phyloP scores from a whole-genome alignment of 2,888 invertebrate genomes.

The Colletes collaris region DNA sequence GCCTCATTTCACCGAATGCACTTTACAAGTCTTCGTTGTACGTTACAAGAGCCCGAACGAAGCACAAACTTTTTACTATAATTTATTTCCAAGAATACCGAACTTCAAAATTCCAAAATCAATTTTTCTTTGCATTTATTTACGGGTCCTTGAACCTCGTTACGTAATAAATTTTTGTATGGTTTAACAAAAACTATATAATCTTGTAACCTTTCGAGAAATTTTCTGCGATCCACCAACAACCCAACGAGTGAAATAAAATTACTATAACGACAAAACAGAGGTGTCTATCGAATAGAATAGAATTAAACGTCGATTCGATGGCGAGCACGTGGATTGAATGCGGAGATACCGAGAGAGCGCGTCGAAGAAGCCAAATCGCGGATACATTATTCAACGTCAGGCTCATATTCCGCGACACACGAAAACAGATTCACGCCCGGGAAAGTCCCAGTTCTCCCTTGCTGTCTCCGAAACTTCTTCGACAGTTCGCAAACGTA shows the following conservation, averaged over 20 bases:
- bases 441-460: conserved; percentile 29
- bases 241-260: neutral
- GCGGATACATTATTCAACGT: conserved; percentile 59
- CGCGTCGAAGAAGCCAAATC: conserved; percentile 23
- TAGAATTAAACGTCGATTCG: conserved; percentile 40
- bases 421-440: conserved; percentile 50
- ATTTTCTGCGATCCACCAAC: neutral
- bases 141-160: too few species aligned
- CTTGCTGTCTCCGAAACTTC: conserved; percentile 25
- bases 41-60: too few species aligned
- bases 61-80: too few species aligned
- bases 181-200: too few species aligned
- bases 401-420: conserved; percentile 48
- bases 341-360: neutral
- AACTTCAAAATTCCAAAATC: too few species aligned
- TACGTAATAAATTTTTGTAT: too few species aligned
- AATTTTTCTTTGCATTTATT: too few species aligned
- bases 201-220: too few species aligned
- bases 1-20: neutral
- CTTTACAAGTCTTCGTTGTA: too few species aligned
- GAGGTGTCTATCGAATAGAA: conserved; percentile 13
- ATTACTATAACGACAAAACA: neutral
- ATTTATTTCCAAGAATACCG: too few species aligned
- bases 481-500: conserved; percentile 45
- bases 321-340: conserved; percentile 17